phyloP scores from a whole-genome alignment of 2,113 vertebrate species.

The Otolemur garnettii region DNA sequence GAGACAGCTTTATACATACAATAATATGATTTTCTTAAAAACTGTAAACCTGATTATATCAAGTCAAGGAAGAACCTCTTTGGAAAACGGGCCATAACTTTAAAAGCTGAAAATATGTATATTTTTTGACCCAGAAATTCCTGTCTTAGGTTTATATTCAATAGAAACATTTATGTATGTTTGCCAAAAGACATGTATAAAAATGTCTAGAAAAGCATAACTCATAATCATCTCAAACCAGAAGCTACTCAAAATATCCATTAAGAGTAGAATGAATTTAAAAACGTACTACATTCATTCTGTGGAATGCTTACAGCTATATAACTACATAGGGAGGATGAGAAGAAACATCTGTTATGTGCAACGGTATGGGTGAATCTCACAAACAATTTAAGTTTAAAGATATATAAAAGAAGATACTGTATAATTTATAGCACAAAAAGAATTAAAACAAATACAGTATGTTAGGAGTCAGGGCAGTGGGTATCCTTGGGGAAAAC shows the following conservation, averaged over 20 bases:
- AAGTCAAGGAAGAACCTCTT: not conserved
- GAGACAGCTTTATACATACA: not conserved
- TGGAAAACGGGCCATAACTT: not conserved
- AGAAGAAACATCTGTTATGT: not conserved
- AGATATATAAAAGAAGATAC: not conserved
- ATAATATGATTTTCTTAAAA: not conserved
- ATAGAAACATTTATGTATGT: not conserved
- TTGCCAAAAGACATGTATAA: not conserved
- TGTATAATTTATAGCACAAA: not conserved
- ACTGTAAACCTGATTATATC: not conserved
- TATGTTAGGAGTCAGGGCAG: not conserved
- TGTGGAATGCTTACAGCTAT: not conserved
- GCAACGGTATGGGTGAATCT: not conserved
- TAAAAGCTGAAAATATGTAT: constrained; percentile 1
- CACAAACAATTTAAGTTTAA: constrained; percentile 5
- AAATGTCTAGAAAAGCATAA: not conserved
- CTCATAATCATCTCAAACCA: not conserved
- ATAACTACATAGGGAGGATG: not conserved
- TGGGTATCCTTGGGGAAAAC: not conserved
- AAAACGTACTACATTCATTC: not conserved
- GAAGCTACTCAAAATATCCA: not conserved
- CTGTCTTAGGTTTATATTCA: not conserved
- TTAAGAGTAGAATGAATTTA: not conserved
- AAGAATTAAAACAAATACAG: not conserved
- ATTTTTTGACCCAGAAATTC: constrained; percentile 10